Conservation (phyloP, 1,140 invertebrate species). For the Drosophila sp. region DNA sequence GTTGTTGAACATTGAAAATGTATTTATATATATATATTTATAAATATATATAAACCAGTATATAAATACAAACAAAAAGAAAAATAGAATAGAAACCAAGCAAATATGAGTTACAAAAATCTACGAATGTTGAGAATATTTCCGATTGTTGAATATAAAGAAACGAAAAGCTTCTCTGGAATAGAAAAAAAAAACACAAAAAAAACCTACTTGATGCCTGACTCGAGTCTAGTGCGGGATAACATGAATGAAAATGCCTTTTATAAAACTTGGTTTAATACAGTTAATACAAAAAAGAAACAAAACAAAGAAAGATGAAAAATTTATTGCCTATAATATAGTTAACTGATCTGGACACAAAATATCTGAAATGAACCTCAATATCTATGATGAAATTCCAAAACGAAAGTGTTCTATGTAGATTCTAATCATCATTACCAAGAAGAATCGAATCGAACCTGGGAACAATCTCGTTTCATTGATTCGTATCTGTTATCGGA, state of each 20-base stretch:
- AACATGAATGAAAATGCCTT: slow-evolving; percentile 8
- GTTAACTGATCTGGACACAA: slow-evolving; percentile 3
- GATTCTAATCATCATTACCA: no score
- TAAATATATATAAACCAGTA: slow-evolving; percentile 11
- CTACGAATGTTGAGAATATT: slow-evolving; percentile 57
- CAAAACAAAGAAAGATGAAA: not conserved
- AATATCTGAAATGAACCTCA: not conserved
- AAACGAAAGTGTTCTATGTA: slow-evolving; percentile 1
- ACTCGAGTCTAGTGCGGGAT: not conserved
- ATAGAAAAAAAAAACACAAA: not conserved
- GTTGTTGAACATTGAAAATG: slow-evolving; percentile 88
- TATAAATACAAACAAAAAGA: slow-evolving; percentile 13
- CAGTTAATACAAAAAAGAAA: not conserved
- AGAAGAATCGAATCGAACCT: not conserved
- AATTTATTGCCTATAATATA: not conserved
- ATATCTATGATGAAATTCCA: not conserved
- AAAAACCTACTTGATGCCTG: slow-evolving; percentile 6
- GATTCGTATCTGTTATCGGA: slow-evolving; percentile 19
- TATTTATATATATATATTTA: slow-evolving; percentile 52
- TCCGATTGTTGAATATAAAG: slow-evolving; percentile 2
- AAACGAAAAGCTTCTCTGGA: slow-evolving; percentile 2
- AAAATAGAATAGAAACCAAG: slow-evolving; percentile 1
- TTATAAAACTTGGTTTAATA: slow-evolving; percentile 4
- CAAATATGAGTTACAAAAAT: slow-evolving; percentile 1
- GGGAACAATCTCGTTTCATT: no score